Evolutionary conservation across 53 echinoderm and acorn worm species (phyloP).

Genomic region (Apostichopus leukothele): DNA sequence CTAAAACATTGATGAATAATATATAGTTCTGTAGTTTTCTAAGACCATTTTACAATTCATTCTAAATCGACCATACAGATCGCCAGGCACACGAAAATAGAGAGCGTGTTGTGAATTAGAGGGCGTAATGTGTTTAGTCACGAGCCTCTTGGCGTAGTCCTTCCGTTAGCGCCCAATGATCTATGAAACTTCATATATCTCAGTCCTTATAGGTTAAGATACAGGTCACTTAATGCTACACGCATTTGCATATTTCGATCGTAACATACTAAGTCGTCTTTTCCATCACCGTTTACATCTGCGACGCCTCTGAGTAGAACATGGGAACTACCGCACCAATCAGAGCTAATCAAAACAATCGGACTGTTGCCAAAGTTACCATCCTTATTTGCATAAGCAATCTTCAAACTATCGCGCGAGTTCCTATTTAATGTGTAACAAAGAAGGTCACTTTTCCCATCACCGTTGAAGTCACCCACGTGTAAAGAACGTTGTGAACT

Average conservation of each 20-base stretch:
- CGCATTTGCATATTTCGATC: conserved; percentile 11
- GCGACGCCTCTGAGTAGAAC: conserved; percentile 9
- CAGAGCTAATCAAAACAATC: not conserved
- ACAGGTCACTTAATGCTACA: conserved; percentile 23
- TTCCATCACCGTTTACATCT: conserved; percentile 44
- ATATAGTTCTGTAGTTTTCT: too few relatives aligned
- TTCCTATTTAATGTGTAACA: not conserved
- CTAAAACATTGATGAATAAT: too few relatives aligned
- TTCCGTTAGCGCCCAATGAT: too few relatives aligned
- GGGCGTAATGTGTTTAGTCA: too few relatives aligned
- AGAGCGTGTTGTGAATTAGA: too few relatives aligned
- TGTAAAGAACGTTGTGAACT: conserved; percentile 1
- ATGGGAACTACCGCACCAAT: conserved; percentile 18
- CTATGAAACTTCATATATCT: too few relatives aligned
- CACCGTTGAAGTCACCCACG: conserved; percentile 43
- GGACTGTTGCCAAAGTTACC: conserved; percentile 25
- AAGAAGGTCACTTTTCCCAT: conserved; percentile 33
- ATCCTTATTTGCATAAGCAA: conserved; percentile 5
- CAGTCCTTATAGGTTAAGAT: conserved; percentile 15
- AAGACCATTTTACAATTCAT: too few relatives aligned
- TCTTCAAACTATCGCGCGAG: conserved; percentile 7
- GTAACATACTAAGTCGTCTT: conserved; percentile 34
- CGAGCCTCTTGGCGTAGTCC: too few relatives aligned
- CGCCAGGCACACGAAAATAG: too few relatives aligned
- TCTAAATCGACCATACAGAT: too few relatives aligned